A percentile compares a stretch with the other conserved stretches of the same genome.
Evolutionary conservation across 1,140 invertebrate species (phyloP).

Genomic region (Ostrea edulis): DNA sequence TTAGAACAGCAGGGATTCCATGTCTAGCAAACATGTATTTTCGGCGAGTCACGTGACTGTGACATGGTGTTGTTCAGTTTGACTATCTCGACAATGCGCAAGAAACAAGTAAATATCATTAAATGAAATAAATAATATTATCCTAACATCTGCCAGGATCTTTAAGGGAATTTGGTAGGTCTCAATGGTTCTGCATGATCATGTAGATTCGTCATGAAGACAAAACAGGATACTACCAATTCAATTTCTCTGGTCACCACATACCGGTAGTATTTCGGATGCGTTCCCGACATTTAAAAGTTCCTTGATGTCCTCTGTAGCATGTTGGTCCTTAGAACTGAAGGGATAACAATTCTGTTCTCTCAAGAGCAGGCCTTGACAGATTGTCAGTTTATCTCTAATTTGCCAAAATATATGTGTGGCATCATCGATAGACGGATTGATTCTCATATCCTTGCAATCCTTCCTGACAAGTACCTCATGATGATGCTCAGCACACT

Average conservation of each 20-base stretch:
- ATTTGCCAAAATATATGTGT: constrained; percentile 39
- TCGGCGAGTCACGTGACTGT: too few species aligned
- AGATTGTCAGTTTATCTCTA: constrained; percentile 54
- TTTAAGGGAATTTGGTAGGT: constrained; percentile 29
- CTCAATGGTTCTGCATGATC: constrained; percentile 29
- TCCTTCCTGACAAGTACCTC: constrained; percentile 31
- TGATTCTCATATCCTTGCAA: constrained; percentile 19
- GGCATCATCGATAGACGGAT: constrained; percentile 25
- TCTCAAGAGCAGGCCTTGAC: constrained; percentile 64
- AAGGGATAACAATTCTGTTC: constrained; percentile 31
- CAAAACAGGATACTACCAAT: constrained; percentile 8
- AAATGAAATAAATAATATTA: constrained; percentile 45
- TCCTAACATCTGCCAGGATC: constrained; percentile 40
- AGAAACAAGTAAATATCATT: constrained; percentile 38
- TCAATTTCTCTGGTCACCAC: constrained; percentile 37
- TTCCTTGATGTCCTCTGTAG: constrained; percentile 70
- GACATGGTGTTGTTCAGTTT: constrained; percentile 36
- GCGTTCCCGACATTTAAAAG: constrained; percentile 55
- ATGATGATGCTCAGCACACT: constrained; percentile 33
- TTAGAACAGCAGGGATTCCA: too few species aligned
- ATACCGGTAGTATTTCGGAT: constrained; percentile 27
- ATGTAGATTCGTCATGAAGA: neutral
- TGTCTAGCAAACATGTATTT: too few species aligned
- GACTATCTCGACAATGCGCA: neutral
- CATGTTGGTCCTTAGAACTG: constrained; percentile 58